Percentiles rank a stretch among this genome's conserved stretches.
Evolutionary conservation across 1,140 invertebrate genomes (phyloP).

Genomic region (Drosophila kanapiae): DNA sequence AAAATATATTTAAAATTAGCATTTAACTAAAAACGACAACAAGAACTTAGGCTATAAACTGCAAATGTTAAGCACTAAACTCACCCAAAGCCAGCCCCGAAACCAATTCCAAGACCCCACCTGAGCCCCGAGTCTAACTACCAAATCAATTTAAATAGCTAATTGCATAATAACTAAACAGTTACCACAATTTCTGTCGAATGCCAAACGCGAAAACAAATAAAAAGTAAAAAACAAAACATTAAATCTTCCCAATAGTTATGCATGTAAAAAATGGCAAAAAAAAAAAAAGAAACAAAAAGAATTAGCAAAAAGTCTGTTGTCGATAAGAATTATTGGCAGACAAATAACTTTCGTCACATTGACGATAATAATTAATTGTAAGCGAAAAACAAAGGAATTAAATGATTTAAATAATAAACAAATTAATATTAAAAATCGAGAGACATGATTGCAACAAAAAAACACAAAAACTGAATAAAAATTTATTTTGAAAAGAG

Average conservation of each 20-base stretch:
- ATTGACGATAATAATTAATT: constrained; percentile 84
- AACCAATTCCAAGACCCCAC: constrained; percentile 35
- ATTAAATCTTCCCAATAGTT: constrained; percentile 56
- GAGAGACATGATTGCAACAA: constrained; percentile 79
- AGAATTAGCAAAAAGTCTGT: constrained; percentile 79
- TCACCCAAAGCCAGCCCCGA: constrained; percentile 45
- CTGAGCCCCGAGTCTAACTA: constrained; percentile 53
- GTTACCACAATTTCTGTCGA: constrained; percentile 71
- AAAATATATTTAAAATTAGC: constrained; percentile 75
- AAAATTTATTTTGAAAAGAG: constrained; percentile 83
- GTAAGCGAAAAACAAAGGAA: constrained; percentile 73
- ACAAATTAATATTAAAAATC: constrained; percentile 80
- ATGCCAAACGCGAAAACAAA: constrained; percentile 48
- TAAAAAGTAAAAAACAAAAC: constrained; percentile 39
- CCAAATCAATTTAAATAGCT: constrained; percentile 80
- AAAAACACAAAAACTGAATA: constrained; percentile 78
- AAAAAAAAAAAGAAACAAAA: constrained; percentile 39
- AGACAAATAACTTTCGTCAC: constrained; percentile 85
- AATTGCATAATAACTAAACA: constrained; percentile 77
- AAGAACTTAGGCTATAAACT: constrained; percentile 70
- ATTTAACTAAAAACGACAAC: constrained; percentile 71
- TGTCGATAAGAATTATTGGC: constrained; percentile 83
- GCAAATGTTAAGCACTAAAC: constrained; percentile 74
- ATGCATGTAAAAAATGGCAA: constrained; percentile 71
- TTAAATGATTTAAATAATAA: constrained; percentile 83